These are phyloP conservation scores for Dendrolimus kikuchii DNA, from an alignment of 1,140 invertebrate genomes.

Conservation along the genomic window DNA sequence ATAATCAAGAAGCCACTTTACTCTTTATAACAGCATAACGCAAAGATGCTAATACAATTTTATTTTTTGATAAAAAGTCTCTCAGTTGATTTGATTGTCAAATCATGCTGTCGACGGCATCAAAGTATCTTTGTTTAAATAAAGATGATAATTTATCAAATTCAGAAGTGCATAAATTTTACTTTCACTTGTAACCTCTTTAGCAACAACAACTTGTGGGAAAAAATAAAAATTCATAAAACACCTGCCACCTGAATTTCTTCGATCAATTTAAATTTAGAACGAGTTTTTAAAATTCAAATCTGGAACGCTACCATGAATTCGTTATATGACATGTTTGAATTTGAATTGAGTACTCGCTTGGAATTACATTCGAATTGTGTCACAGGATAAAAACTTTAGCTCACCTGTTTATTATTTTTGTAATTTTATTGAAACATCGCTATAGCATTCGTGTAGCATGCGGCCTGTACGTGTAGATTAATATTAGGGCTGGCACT, in stretches of 20 bases:
- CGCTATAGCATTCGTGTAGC: no score
- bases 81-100: no score
- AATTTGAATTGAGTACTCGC: slow-evolving; percentile 47
- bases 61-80: no score
- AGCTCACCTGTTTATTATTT: no score
- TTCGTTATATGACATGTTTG: slow-evolving; percentile 29
- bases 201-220: not conserved
- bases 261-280: slow-evolving; percentile 16
- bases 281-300: slow-evolving; percentile 37
- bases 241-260: not conserved
- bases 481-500: no score
- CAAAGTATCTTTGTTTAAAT: no score
- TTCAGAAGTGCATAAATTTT: slow-evolving; percentile 1
- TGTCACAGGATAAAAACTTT: slow-evolving; percentile 7
- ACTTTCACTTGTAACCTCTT: not conserved
- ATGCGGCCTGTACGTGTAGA: no score
- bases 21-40: no score
- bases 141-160: not conserved
- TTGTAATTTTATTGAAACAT: no score
- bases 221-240: not conserved
- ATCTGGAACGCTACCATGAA: slow-evolving; percentile 21
- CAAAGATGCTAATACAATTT: no score
- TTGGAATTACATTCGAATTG: slow-evolving; percentile 17
- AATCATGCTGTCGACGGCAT: no score
- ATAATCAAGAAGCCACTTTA: no score